A percentile compares a stretch with the other conserved stretches of the same genome.
These are phyloP conservation scores for Clangula hyemalis DNA, from an alignment of 2,797 vertebrate species.

Conservation along the genomic window DNA sequence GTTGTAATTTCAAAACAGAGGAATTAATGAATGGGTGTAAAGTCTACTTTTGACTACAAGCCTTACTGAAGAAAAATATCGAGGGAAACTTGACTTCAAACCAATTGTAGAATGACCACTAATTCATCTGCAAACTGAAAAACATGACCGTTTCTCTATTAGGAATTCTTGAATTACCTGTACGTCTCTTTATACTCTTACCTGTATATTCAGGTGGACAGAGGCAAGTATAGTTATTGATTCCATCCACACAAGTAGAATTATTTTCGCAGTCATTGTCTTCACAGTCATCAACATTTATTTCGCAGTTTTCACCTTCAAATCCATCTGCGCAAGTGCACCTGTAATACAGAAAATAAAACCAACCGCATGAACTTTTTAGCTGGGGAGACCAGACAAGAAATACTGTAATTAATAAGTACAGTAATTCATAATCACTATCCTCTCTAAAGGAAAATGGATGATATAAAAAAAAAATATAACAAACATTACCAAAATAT, in stretches of 20 bases:
- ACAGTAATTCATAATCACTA: not conserved
- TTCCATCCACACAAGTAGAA: conserved; percentile 95
- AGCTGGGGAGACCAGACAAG: not conserved
- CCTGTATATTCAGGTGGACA: conserved; percentile 98
- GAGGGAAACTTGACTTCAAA: not conserved
- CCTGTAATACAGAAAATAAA: conserved; percentile 77
- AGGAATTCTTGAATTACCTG: not conserved
- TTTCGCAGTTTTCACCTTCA: conserved; percentile 92
- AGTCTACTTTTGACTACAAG: not conserved
- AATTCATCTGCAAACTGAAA: not conserved
- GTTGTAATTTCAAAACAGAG: not conserved
- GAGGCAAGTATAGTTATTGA: conserved; percentile 98
- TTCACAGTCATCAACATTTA: conserved; percentile 96
- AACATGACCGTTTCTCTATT: not conserved
- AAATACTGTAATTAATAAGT: not conserved
- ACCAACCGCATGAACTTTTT: not conserved
- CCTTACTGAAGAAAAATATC: not conserved
- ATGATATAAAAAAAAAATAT: not conserved
- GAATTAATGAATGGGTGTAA: not conserved
- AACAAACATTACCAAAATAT: not conserved
- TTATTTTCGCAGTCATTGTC: conserved; percentile 99
- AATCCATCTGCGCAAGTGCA: conserved; percentile 95
- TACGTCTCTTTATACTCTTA: conserved; percentile 73
- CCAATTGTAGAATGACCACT: not conserved
- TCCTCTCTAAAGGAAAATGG: not conserved